A percentile compares a stretch with the other conserved stretches of the same genome.
These are phyloP conservation scores for Apamea sordens DNA, from an alignment of 2,888 invertebrate species.

Conservation along the genomic window DNA sequence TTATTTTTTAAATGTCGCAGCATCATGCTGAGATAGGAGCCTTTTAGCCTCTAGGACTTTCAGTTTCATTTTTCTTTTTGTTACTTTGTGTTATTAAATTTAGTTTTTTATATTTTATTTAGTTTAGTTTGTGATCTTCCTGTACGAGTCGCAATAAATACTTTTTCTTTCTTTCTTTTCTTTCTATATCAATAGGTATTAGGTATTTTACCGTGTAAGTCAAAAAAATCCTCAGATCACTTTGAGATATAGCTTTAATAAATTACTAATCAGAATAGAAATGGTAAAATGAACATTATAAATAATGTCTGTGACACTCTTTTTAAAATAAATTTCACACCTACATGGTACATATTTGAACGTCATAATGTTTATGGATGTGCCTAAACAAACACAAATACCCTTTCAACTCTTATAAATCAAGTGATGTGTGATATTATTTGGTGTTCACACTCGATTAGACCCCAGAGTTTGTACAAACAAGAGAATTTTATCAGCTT, in stretches of 20 bases:
- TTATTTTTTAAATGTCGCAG: no score
- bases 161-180: no score
- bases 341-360: neutral
- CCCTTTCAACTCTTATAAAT: conserved; percentile 29
- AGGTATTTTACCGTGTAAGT: no score
- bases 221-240: neutral
- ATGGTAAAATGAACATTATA: neutral
- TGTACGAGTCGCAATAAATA: no score
- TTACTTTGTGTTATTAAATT: no score
- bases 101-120: no score
- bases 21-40: no score
- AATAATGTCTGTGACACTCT: neutral
- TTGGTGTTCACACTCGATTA: conserved; percentile 51
- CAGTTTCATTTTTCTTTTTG: no score
- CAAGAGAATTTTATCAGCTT: conserved; percentile 46
- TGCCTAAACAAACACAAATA: conserved; percentile 23
- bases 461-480: conserved; percentile 45
- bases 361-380: conserved; percentile 4
- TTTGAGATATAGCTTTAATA: neutral
- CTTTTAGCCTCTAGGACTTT: no score
- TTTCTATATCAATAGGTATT: no score
- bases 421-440: conserved; percentile 35
- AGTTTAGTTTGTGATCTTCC: no score
- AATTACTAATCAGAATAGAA: neutral
- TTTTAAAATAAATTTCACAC: neutral